A percentile compares a stretch with the other conserved stretches of the same genome.
These are phyloP conservation scores for Coremacera marginata DNA, from an alignment of 2,888 invertebrate genomes.

Conservation along the genomic window DNA sequence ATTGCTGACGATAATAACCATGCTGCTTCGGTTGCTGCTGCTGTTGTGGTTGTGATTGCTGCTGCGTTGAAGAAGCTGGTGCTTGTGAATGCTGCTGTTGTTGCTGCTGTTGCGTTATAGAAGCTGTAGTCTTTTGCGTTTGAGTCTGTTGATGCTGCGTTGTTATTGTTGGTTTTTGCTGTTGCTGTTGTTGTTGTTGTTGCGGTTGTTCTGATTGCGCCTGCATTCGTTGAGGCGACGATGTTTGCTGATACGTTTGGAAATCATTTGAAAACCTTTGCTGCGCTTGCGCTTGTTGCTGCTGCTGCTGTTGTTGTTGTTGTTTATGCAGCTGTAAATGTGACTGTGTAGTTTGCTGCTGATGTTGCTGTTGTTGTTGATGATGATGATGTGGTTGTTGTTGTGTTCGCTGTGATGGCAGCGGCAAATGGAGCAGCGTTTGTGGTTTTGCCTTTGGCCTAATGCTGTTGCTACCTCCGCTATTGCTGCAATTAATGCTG, in stretches of 20 bases:
- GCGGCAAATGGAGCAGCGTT: conserved; percentile 50
- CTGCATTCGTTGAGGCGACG: conserved; percentile 35
- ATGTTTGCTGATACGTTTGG: conserved; percentile 34
- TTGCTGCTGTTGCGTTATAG: conserved; percentile 40
- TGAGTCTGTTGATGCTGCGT: conserved; percentile 47
- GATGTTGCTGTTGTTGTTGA: conserved; percentile 41
- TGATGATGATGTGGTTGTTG: conserved; percentile 40
- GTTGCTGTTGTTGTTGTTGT: conserved; percentile 49
- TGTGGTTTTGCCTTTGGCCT: conserved; percentile 46
- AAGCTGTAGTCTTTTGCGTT: conserved; percentile 42
- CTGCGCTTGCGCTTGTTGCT: conserved; percentile 34
- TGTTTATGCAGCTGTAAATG: conserved; percentile 41
- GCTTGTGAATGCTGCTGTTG: conserved; percentile 39
- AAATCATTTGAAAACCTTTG: conserved; percentile 27
- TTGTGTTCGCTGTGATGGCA: conserved; percentile 47
- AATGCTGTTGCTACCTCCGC: conserved; percentile 39
- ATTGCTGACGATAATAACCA: conserved; percentile 61
- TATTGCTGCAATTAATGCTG: conserved; percentile 35
- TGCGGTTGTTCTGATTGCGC: conserved; percentile 40
- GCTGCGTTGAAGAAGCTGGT: conserved; percentile 24
- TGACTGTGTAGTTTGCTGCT: conserved; percentile 42
- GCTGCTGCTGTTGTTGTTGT: conserved; percentile 44
- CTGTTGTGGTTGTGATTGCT: conserved; percentile 48
- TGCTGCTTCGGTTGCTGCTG: conserved; percentile 49
- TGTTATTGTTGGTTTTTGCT: conserved; percentile 43